A percentile compares a stretch with the other conserved stretches of the same genome.
Conservation (phyloP, 2,888 invertebrate species). For the Chrysodeixis includens region DNA sequence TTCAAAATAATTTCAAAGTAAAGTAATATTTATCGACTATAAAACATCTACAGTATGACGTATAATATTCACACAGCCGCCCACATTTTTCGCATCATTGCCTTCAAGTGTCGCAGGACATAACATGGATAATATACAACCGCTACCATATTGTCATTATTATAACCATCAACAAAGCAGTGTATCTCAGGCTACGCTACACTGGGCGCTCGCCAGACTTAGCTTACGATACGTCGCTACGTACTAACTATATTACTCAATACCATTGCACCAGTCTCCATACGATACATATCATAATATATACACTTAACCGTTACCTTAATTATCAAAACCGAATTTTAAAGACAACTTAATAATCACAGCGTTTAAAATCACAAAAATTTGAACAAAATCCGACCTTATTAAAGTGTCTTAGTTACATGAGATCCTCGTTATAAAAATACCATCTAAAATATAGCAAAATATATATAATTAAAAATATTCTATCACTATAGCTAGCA, state of each 20-base stretch:
- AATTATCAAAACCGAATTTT: conserved; percentile 61
- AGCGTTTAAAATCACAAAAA: conserved; percentile 77
- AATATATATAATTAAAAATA: conserved; percentile 76
- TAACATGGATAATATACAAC: conserved; percentile 63
- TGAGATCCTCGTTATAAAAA: conserved; percentile 83
- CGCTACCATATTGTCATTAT: conserved; percentile 81
- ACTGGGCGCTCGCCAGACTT: conserved; percentile 31
- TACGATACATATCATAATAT: conserved; percentile 69
- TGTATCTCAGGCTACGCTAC: conserved; percentile 53
- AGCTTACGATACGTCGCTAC: conserved; percentile 50
- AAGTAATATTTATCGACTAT: too few species aligned
- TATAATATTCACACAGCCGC: conserved; percentile 25
- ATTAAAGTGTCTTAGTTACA: conserved; percentile 66
- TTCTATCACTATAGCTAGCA: conserved; percentile 81
- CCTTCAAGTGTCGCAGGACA: conserved; percentile 61
- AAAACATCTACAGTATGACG: neutral
- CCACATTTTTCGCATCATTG: conserved; percentile 58
- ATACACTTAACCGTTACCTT: conserved; percentile 64
- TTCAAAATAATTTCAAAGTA: too few species aligned
- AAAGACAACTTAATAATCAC: conserved; percentile 78
- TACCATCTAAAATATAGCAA: conserved; percentile 82
- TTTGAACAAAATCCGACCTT: conserved; percentile 55
- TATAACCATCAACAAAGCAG: conserved; percentile 66
- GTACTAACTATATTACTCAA: conserved; percentile 58
- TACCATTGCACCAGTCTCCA: conserved; percentile 77